A percentile compares a stretch with the other conserved stretches of the same genome.
Evolutionary conservation across 1,140 invertebrate genomes (phyloP).

Genomic region (Magallana gigas): DNA sequence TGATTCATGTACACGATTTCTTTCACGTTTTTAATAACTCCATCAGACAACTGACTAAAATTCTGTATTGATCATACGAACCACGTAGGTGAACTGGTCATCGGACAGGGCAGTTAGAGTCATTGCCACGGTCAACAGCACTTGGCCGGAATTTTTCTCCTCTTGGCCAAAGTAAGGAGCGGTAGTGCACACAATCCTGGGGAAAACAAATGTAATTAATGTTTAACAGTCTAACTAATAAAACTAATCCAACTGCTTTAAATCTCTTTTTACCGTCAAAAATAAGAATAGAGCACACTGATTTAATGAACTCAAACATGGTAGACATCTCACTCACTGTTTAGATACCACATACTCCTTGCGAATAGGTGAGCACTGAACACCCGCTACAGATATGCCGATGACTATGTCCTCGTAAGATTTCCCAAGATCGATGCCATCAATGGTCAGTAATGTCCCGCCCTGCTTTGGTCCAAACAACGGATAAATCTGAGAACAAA

Average conservation of each 20-base stretch:
- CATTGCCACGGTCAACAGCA: constrained; percentile 61
- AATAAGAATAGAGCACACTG: no score
- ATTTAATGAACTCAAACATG: no score
- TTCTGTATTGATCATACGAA: constrained; percentile 55
- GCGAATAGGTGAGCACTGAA: constrained; percentile 88
- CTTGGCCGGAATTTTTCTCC: constrained; percentile 49
- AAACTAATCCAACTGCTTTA: no score
- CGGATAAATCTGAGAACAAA: constrained; percentile 88
- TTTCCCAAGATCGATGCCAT: constrained; percentile 96
- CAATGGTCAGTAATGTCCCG: constrained; percentile 96
- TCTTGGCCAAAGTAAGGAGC: constrained; percentile 43
- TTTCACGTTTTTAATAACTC: no score
- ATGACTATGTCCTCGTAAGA: constrained; percentile 93
- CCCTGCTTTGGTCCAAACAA: constrained; percentile 96
- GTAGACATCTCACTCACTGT: constrained; percentile 55
- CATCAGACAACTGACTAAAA: no score
- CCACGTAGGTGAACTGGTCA: constrained; percentile 69
- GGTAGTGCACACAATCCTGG: constrained; percentile 72
- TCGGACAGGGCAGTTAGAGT: constrained; percentile 57
- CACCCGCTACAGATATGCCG: constrained; percentile 87
- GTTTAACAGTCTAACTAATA: no score
- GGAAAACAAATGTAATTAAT: background rate
- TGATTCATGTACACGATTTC: no score
- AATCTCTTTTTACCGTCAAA: no score
- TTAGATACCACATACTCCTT: constrained; percentile 60